Evolutionary conservation across 2,113 vertebrate species (phyloP).

Genomic region (Elanus axillaris): DNA sequence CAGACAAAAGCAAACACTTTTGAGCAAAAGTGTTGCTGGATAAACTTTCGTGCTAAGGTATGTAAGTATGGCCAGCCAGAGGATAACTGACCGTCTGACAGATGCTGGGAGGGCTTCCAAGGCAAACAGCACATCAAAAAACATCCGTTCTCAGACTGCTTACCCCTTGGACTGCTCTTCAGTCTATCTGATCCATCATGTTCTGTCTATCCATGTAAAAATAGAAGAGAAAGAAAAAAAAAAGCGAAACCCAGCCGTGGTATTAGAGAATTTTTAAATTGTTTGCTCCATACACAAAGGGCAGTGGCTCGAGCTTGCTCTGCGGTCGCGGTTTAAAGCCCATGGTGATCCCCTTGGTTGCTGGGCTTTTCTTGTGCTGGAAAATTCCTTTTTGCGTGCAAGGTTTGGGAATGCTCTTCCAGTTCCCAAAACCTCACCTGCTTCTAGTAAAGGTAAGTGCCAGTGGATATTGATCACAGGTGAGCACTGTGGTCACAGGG

Average conservation of each 20-base stretch:
- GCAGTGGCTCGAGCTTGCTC: not conserved
- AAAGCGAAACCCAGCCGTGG: not conserved
- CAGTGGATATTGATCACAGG: not conserved
- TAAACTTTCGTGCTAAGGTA: not conserved
- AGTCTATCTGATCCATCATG: accelerated
- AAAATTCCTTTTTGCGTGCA: not conserved
- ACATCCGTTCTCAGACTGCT: not conserved
- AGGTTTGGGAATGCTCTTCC: not conserved
- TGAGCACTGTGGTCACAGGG: accelerated
- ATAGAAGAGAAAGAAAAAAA: not conserved
- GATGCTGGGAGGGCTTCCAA: conserved; percentile 24
- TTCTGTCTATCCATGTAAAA: accelerated
- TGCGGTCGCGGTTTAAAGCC: not conserved
- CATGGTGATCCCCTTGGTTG: not conserved
- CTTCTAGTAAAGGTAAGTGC: not conserved
- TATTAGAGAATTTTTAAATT: too few relatives aligned
- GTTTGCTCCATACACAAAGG: accelerated
- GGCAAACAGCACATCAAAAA: not conserved
- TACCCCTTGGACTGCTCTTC: not conserved
- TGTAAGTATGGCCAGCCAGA: not conserved
- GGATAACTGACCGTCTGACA: not conserved
- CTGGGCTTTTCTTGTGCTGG: not conserved
- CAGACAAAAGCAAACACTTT: accelerated
- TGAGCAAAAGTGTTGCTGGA: not conserved
- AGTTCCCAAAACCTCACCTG: accelerated